Evolutionary conservation across 2,113 vertebrate genomes (phyloP).

Genomic region (Pseudopipra pipra): DNA sequence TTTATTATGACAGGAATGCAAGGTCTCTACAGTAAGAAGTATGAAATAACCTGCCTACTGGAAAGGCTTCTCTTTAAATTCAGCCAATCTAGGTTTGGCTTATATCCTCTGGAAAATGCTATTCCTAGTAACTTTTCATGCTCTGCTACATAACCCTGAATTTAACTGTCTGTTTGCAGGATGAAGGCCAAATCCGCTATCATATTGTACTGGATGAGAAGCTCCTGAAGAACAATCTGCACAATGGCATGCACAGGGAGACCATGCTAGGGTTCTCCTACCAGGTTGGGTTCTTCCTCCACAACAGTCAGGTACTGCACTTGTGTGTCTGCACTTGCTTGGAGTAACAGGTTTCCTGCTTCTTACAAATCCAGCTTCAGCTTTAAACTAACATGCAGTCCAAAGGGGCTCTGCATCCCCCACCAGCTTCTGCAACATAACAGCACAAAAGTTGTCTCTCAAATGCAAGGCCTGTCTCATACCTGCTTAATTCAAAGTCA

Average conservation of each 20-base stretch:
- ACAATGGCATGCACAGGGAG: conserved; percentile 82
- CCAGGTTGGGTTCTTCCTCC: conserved; percentile 82
- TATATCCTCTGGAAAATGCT: background rate
- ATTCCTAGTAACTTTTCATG: background rate
- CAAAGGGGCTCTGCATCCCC: background rate
- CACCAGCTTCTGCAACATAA: background rate
- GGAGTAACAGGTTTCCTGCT: background rate
- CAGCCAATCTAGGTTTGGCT: background rate
- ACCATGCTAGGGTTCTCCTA: conserved; percentile 89
- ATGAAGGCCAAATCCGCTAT: conserved; percentile 79
- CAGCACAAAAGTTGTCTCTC: background rate
- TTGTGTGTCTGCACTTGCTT: background rate
- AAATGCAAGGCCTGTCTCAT: background rate
- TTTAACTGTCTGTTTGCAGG: conserved; percentile 64
- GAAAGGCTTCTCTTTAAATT: background rate
- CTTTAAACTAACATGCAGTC: background rate
- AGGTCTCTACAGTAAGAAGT: background rate
- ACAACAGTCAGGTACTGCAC: conserved; percentile 76
- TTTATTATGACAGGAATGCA: background rate
- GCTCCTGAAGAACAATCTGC: conserved; percentile 81
- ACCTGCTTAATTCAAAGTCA: background rate
- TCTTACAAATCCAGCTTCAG: background rate
- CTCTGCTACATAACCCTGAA: background rate
- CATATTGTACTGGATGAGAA: conserved; percentile 83
- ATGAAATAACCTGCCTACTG: background rate